phyloP scores from a whole-genome alignment of 2,888 invertebrate species.

The Chrysopilus asiliformis region DNA sequence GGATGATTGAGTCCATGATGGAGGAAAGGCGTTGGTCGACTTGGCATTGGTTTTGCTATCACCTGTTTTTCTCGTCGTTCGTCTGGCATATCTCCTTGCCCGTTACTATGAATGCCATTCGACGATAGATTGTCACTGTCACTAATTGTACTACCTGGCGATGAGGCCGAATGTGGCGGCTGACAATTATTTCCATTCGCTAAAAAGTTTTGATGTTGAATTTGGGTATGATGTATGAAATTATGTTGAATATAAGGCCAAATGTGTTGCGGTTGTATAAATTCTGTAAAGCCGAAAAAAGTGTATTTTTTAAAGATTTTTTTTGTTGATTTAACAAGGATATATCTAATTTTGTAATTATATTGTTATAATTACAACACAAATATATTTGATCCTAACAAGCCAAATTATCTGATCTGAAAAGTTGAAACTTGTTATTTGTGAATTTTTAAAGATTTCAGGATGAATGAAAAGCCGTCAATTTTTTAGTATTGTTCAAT shows the following conservation, averaged over 20 bases:
- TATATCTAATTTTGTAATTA: neutral
- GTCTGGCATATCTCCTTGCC: constrained; percentile 18
- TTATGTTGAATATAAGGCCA: constrained; percentile 39
- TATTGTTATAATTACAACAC: no score
- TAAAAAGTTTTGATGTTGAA: constrained; percentile 36
- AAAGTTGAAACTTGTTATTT: no score
- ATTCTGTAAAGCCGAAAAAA: constrained; percentile 25
- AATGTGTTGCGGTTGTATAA: constrained; percentile 38
- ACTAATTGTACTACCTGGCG: constrained; percentile 37
- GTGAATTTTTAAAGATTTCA: no score
- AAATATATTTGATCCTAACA: no score
- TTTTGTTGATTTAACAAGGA: neutral
- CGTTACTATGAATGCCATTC: constrained; percentile 11
- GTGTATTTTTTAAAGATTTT: neutral
- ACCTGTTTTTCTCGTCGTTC: constrained; percentile 29
- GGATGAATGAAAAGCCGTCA: no score
- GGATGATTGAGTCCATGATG: constrained; percentile 63
- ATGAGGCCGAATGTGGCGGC: constrained; percentile 34
- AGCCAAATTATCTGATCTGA: no score
- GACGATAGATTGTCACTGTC: constrained; percentile 37
- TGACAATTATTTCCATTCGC: constrained; percentile 35
- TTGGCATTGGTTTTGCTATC: constrained; percentile 75
- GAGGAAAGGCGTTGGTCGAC: constrained; percentile 50
- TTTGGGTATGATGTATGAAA: constrained; percentile 35
- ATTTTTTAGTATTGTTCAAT: no score